These are phyloP conservation scores for Dasysyrphus albostriatus DNA, from an alignment of 2,888 invertebrate genomes.

Conservation along the genomic window DNA sequence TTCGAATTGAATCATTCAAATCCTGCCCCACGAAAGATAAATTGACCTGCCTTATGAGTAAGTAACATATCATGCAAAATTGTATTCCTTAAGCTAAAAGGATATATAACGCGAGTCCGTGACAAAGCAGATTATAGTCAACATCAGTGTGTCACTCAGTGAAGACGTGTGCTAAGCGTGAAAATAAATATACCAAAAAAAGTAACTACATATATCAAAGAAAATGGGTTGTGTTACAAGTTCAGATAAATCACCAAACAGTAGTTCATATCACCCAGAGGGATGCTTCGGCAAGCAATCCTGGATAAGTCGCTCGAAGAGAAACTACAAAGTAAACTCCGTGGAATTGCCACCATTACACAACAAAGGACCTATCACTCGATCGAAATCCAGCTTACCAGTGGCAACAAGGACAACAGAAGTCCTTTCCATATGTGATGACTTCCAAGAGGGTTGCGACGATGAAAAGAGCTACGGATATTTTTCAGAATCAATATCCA, in stretches of 20 bases:
- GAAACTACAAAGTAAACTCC: constrained; percentile 24
- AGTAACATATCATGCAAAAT: background rate
- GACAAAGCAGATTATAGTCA: constrained; percentile 39
- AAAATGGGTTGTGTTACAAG: constrained; percentile 62
- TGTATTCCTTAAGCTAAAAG: background rate
- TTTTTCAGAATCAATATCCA: constrained; percentile 74
- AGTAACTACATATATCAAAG: background rate
- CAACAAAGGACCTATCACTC: background rate
- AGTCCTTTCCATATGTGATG: constrained; percentile 79
- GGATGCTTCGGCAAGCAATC: constrained; percentile 16
- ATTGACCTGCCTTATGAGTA: constrained; percentile 41
- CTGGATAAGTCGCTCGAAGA: constrained; percentile 31
- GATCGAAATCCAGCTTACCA: constrained; percentile 31
- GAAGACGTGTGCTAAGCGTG: constrained; percentile 16
- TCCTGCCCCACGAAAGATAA: constrained; percentile 34
- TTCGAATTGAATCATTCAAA: constrained; percentile 54
- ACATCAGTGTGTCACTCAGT: constrained; percentile 33
- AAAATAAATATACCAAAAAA: background rate
- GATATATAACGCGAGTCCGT: constrained; percentile 49
- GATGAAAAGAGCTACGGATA: constrained; percentile 77
- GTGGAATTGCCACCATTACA: background rate
- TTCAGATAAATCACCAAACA: constrained; percentile 33
- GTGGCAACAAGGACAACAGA: constrained; percentile 52
- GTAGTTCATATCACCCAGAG: background rate
- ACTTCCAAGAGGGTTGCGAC: constrained; percentile 76